phyloP scores from a whole-genome alignment of 2,888 invertebrate genomes.

The Alitta virens region DNA sequence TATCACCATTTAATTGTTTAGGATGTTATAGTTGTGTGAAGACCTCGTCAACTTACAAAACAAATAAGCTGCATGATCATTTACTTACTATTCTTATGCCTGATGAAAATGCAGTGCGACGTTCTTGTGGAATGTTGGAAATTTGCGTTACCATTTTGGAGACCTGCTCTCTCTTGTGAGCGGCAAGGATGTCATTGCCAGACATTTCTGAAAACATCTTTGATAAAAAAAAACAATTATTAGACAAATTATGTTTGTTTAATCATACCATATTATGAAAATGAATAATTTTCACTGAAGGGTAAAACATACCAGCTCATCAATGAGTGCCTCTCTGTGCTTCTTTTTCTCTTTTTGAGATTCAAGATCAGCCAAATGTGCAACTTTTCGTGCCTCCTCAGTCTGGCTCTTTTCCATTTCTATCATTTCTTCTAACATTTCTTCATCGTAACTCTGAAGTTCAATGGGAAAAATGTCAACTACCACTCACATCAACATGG shows the following conservation, averaged over 20 bases:
- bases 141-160: neutral
- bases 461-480: neutral
- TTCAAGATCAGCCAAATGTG: slow-evolving; percentile 59
- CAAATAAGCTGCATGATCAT: neutral
- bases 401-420: slow-evolving; percentile 42
- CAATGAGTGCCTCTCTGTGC: slow-evolving; percentile 85
- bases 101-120: slow-evolving; percentile 4
- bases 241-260: neutral
- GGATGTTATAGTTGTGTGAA: no score
- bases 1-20: no score
- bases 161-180: slow-evolving; percentile 62
- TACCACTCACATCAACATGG: no score
- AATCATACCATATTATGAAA: neutral
- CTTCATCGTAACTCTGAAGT: slow-evolving; percentile 69
- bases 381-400: slow-evolving; percentile 69
- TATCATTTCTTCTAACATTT: slow-evolving; percentile 69
- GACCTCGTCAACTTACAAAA: neutral
- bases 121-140: neutral
- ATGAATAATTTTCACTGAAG: neutral
- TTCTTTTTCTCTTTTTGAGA: slow-evolving; percentile 72
- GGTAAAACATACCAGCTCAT: slow-evolving; percentile 67
- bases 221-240: neutral
- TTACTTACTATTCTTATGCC: slow-evolving; percentile 6
- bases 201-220: slow-evolving; percentile 84
- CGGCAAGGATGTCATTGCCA: slow-evolving; percentile 81